phyloP scores from a whole-genome alignment of 2,113 vertebrate genomes.

The Callaeas wilsoni region DNA sequence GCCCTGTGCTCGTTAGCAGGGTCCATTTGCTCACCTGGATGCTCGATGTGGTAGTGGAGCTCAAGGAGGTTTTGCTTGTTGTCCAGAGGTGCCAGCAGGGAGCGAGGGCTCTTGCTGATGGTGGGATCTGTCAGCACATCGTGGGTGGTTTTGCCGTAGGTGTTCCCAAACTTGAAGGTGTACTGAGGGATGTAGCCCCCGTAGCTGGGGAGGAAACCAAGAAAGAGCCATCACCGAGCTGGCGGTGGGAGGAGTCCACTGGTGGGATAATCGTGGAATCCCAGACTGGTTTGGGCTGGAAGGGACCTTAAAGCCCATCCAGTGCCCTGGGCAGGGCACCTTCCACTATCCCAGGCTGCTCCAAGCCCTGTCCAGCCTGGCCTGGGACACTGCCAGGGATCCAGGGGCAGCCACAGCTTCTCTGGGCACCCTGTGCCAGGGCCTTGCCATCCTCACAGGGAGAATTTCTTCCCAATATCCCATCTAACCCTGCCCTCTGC shows the following conservation, averaged over 20 bases:
- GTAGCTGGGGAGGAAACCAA: neutral
- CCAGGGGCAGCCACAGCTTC: neutral
- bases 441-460: neutral
- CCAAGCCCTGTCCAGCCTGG: neutral
- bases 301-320: neutral
- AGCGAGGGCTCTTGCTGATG: neutral
- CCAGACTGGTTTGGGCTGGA: neutral
- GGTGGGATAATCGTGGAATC: accelerated
- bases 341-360: neutral
- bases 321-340: neutral
- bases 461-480: neutral
- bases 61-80: neutral
- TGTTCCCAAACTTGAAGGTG: neutral
- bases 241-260: accelerated
- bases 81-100: neutral
- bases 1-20: accelerated
- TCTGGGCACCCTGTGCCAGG: neutral
- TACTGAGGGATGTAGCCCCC: neutral
- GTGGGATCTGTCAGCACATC: neutral
- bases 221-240: accelerated
- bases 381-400: neutral
- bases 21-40: neutral
- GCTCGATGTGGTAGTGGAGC: neutral
- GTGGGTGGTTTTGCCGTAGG: neutral
- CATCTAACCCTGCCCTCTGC: neutral